Conservation (phyloP, 2,113 vertebrate species). For the Macrotis lagotis region DNA sequence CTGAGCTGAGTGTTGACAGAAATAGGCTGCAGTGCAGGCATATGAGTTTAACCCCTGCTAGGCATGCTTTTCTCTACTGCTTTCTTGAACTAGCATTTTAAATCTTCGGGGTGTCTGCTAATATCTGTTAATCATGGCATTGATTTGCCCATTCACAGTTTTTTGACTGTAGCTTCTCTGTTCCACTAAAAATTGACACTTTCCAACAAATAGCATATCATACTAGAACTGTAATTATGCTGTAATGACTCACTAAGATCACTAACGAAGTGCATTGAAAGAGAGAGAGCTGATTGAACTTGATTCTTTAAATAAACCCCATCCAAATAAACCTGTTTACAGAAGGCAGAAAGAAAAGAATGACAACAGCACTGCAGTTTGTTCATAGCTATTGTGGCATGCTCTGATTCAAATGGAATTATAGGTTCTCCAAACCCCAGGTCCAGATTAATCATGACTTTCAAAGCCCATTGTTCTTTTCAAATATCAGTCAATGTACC, state of each 20-base stretch:
- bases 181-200: slow-evolving; percentile 75
- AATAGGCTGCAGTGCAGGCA: slow-evolving; percentile 88
- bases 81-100: slow-evolving; percentile 65
- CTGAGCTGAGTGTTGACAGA: slow-evolving; percentile 86
- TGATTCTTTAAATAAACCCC: neutral
- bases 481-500: slow-evolving; percentile 22
- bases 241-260: slow-evolving; percentile 73
- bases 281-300: slow-evolving; percentile 54
- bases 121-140: slow-evolving; percentile 77
- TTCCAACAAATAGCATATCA: slow-evolving; percentile 74
- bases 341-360: slow-evolving; percentile 47
- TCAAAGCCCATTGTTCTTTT: slow-evolving; percentile 49
- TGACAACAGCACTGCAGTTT: slow-evolving; percentile 24
- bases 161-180: slow-evolving; percentile 67
- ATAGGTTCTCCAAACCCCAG: slow-evolving; percentile 20
- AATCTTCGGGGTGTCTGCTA: slow-evolving; percentile 76
- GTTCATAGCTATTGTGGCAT: neutral
- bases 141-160: slow-evolving; percentile 73
- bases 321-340: slow-evolving; percentile 58
- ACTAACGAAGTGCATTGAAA: slow-evolving; percentile 60
- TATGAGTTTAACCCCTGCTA: slow-evolving; percentile 88
- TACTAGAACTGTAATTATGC: slow-evolving; percentile 75
- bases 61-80: slow-evolving; percentile 79
- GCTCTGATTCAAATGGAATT: neutral
- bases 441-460: slow-evolving; percentile 15